These are phyloP conservation scores for Fulmarus glacialis DNA, from an alignment of 2,113 vertebrate genomes.

Conservation along the genomic window DNA sequence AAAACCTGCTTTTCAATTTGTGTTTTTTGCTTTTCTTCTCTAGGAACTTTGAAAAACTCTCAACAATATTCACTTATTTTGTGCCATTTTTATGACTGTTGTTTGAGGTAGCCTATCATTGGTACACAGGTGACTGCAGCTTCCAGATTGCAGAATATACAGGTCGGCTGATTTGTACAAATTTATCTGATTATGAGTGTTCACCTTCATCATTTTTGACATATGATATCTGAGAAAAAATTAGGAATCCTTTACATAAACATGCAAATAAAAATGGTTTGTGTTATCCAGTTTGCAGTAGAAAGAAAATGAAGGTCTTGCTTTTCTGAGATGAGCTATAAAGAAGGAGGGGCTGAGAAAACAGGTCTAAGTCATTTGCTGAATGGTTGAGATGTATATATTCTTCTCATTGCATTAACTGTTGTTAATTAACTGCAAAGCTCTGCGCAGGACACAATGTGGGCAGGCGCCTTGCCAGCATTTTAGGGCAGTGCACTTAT, in stretches of 20 bases:
- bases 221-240: neutral
- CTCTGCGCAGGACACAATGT: accelerated
- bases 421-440: neutral
- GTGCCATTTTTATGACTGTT: neutral
- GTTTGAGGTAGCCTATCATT: neutral
- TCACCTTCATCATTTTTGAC: neutral
- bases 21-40: neutral
- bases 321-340: neutral
- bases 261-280: neutral
- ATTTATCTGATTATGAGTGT: neutral
- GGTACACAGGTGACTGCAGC: neutral
- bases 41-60: neutral
- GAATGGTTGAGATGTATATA: neutral
- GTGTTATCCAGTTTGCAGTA: neutral
- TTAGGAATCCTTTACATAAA: neutral
- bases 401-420: neutral
- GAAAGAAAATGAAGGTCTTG: neutral
- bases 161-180: neutral
- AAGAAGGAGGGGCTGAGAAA: neutral
- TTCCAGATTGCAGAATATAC: neutral
- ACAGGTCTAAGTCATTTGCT: neutral
- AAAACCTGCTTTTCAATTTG: neutral
- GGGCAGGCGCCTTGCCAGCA: neutral
- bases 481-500: neutral
- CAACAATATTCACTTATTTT: neutral